Evolutionary conservation across 2,888 invertebrate species (phyloP), one percentile per base, ranked within the genome.

Genomic region (Drosophila stalkeri): DNA sequence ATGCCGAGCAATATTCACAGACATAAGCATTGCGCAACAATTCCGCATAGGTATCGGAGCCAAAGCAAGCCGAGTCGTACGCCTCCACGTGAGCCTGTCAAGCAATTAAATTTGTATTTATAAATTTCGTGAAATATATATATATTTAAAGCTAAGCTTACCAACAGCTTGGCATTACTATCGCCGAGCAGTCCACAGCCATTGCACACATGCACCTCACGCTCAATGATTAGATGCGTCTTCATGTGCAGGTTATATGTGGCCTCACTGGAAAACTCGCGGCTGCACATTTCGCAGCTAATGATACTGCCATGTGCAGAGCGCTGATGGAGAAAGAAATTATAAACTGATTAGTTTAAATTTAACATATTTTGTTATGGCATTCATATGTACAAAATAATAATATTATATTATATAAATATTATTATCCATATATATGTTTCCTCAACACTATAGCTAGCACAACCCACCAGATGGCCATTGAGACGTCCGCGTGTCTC

Each of bases 1-100:
- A 90, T 3, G 82, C 35, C 3, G 91, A 90, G 64, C 92, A 92
- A 67, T 82, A 92, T 75, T 92, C 92, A 64, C 92, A 92, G 1
- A 88, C 72, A 57, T 84, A 92, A 9, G 88, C 91, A 55, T 82
- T 69, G 2, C 82, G 76, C 0, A 87, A 43, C n/a, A 82, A 39
- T 39, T 86, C 82, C 35, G 69, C 65, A 31, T 74, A 69, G 35
- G 84, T 59, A 5, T 72, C 65, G 0, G 75, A 64, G 9, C 78
- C 66, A 59, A 68, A 77, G 49, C 91, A 84, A 1, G 56, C 31
- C 0, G 69, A 52, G 3, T 69, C 67, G 23, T 63, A 72, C 2
- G 27, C 52, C 2, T 57, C 55, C 3, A 66, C 51, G 31, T 86
- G 86, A 1, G 56, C 47, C 68, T 74, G 60, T 33, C 27, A 31